Conservation (phyloP, 1,140 invertebrate genomes). For the Oedothorax gibbosus region DNA sequence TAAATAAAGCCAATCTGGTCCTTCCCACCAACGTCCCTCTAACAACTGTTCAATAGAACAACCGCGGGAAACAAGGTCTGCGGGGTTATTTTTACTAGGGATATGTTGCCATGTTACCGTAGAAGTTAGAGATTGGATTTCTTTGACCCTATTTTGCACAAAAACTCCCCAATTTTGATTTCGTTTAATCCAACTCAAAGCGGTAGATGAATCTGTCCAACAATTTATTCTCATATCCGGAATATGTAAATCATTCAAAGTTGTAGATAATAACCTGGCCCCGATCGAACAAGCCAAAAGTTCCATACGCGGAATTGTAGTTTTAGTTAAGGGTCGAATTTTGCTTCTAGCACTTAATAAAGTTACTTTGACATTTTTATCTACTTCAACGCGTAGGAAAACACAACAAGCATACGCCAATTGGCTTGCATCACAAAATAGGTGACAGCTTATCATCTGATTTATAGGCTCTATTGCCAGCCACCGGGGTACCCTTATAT, state of each 20-base stretch:
- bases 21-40: not conserved
- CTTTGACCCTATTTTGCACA: constrained; percentile 12
- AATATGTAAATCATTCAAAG: not conserved
- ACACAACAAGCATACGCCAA: not conserved
- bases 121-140: constrained; percentile 2
- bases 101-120: not conserved
- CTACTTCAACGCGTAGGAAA: not conserved
- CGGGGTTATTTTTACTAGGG: not conserved
- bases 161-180: not conserved
- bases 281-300: not conserved
- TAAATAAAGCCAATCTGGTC: not conserved
- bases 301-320: not conserved
- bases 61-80: not conserved
- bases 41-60: not conserved
- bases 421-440: constrained; percentile 5
- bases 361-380: not conserved
- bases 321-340: not conserved
- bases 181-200: not conserved
- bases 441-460: not conserved
- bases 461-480: not conserved
- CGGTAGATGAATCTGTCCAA: not conserved
- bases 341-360: not conserved
- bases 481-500: not conserved
- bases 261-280: not conserved
- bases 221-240: not conserved